Evolutionary conservation across 2,113 vertebrate species (phyloP).

Genomic region (Lasiurus cinereus): DNA sequence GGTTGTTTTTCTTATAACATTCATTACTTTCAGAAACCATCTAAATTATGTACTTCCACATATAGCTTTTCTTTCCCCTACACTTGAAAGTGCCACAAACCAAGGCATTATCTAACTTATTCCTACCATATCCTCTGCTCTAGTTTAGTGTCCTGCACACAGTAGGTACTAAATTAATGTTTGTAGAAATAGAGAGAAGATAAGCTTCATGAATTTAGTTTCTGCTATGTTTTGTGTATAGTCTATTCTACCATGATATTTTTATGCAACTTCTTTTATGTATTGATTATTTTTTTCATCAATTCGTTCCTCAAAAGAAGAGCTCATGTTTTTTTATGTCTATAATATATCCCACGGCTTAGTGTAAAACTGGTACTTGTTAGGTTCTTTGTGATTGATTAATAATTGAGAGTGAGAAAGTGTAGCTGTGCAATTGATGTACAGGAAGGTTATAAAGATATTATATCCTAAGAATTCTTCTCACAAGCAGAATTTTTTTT

Average conservation of each 20-base stretch:
- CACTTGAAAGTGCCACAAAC: neutral
- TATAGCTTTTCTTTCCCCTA: neutral
- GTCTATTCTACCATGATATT: neutral
- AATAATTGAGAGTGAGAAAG: neutral
- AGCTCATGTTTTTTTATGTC: neutral
- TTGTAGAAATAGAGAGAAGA: neutral
- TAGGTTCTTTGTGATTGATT: slow-evolving; percentile 20
- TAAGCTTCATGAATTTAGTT: neutral
- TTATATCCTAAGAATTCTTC: neutral
- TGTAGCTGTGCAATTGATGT: neutral
- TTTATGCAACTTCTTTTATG: neutral
- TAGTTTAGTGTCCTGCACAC: neutral
- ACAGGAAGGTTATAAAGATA: neutral
- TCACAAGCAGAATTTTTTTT: neutral
- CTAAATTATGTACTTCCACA: neutral
- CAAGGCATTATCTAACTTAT: neutral
- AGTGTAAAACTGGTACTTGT: neutral
- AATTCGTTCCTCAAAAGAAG: neutral
- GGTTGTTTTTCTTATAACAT: neutral
- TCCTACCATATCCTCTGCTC: neutral
- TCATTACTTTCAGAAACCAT: slow-evolving; percentile 9
- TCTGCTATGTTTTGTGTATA: neutral
- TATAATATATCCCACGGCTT: neutral
- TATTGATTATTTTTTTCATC: neutral
- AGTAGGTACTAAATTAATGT: neutral